Evolutionary conservation across 2,113 vertebrate species (phyloP).

Genomic region (Syrmaticus mikado): DNA sequence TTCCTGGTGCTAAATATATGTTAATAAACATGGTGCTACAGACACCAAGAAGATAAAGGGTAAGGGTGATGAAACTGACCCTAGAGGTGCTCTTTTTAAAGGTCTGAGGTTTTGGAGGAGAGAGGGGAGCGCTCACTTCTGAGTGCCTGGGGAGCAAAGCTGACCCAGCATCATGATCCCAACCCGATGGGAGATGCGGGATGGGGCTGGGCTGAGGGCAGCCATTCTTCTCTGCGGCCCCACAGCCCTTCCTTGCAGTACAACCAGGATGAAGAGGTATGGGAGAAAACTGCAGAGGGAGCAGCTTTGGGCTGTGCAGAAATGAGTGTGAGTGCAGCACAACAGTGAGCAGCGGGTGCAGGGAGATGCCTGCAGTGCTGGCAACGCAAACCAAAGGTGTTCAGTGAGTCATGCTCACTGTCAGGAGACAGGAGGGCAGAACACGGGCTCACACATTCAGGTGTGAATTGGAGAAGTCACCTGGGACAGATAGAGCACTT

Average conservation of each 20-base stretch:
- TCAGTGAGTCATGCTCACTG: background rate
- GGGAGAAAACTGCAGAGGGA: background rate
- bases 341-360: fast-evolving
- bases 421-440: background rate
- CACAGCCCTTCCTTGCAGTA: fast-evolving
- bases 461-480: background rate
- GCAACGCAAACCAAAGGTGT: background rate
- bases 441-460: fast-evolving
- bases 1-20: background rate
- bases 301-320: fast-evolving
- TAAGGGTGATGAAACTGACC: no score
- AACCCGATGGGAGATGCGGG: no score
- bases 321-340: background rate
- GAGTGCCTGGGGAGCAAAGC: background rate
- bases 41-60: background rate
- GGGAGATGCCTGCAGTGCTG: background rate
- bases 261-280: fast-evolving
- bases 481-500: background rate
- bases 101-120: background rate
- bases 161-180: background rate
- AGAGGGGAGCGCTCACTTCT: background rate
- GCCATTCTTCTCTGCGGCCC: fast-evolving
- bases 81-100: background rate
- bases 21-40: background rate
- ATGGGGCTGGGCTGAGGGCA: fast-evolving